These are phyloP conservation scores for Enteromius viviparus DNA, from an alignment of 2,797 vertebrate species.

Conservation along the genomic window DNA sequence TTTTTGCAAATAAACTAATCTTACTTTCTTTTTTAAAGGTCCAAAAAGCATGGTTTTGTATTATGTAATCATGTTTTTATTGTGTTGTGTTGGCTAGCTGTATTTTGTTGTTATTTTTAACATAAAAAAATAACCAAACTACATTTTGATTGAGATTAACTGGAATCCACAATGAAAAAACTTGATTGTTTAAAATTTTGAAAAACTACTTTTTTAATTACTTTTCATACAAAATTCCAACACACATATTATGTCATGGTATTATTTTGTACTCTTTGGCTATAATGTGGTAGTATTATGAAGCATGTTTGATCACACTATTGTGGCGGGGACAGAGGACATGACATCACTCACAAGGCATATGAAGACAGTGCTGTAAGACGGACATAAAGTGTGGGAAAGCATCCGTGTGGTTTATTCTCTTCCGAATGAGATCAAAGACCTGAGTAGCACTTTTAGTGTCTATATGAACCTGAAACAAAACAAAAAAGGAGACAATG, in stretches of 20 bases:
- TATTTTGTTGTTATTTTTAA: too few species aligned
- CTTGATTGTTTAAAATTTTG: too few species aligned
- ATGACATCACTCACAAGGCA: slow-evolving; percentile 90
- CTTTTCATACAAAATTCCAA: background rate
- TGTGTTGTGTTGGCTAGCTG: too few species aligned
- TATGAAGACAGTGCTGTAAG: slow-evolving; percentile 97
- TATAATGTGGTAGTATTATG: background rate
- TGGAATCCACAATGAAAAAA: too few species aligned
- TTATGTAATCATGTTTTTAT: too few species aligned
- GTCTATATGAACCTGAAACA: slow-evolving; percentile 91
- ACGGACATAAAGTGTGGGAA: slow-evolving; percentile 99
- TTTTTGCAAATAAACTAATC: too few species aligned
- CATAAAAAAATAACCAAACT: too few species aligned
- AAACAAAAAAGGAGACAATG: background rate
- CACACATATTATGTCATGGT: background rate
- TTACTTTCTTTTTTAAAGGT: too few species aligned
- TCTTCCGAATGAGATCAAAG: slow-evolving; percentile 96
- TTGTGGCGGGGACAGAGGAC: background rate
- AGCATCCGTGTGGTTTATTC: slow-evolving; percentile 93
- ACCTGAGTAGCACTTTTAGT: slow-evolving; percentile 97
- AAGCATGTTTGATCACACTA: background rate
- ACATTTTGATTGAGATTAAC: too few species aligned
- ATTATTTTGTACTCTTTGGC: background rate
- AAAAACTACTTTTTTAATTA: too few species aligned
- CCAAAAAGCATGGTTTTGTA: too few species aligned